Evolutionary conservation across 2,797 vertebrate species (phyloP), one percentile per base, ranked within the genome.

Genomic region (Mormyrops boulengeri): DNA sequence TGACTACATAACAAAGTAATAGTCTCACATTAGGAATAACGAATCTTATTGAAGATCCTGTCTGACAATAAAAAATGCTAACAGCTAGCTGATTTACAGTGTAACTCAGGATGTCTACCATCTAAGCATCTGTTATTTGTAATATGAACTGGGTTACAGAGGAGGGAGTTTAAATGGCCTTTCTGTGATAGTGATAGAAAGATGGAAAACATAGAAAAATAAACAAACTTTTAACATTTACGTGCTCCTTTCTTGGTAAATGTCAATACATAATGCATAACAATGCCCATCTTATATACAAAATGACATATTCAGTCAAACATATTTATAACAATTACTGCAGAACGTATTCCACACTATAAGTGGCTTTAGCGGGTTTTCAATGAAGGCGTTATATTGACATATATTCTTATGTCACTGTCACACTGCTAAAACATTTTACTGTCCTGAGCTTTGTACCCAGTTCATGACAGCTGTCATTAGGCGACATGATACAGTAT

Each of bases 191-290:
- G 17, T 17, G 17, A 80, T 80, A 77, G 14, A 44, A 41, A 44
- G 38, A 44, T 19, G 38, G 14, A 73, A 73, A 73, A 38, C 73
- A 19, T 44, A 19, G 9, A 44, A 80, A 80, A 80, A 80, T 44
- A 9, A 80, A 80, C 34, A 38, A 44, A 17, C 38, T 44, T 19
- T 80, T 80, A 80, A 44, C 73, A 41, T 44, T n/a, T 44, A 6
- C 2, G 73, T 44, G 34, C 44, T 41, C 17, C 73, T 80, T 80
- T 7, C 73, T 47, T 30, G 22, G 47, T 49, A 50, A 52, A 85
- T 85, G 82, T 49, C 47, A 50, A 14, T 89, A 88, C 52, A 62
- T 89, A 60, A 14, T 14, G 86, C 53, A 66, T 77, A 87, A 41
- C 53, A 88, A 82, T 50, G 50, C 49, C 53, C 80, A 85, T 60